phyloP scores from a whole-genome alignment of 2,888 invertebrate species.

The Drosophila formosana region DNA sequence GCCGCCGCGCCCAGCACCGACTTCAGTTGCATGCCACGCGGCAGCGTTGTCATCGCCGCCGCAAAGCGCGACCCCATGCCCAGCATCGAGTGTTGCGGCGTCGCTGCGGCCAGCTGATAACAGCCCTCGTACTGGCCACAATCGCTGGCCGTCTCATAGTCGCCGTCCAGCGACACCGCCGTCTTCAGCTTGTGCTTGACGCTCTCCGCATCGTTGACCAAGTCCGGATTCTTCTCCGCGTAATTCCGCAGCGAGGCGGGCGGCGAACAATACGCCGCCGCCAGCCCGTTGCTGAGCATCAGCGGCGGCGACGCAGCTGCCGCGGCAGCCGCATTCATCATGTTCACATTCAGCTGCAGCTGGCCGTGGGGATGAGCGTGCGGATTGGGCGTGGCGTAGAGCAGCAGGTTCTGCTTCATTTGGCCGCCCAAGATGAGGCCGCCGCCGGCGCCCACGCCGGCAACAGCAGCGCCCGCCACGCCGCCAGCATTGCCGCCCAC shows the following conservation, averaged over 20 bases:
- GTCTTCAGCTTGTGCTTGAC: conserved; percentile 86
- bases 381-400: conserved; percentile 80
- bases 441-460: conserved; percentile 36
- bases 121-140: conserved; percentile 84
- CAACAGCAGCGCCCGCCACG: conserved; percentile 48
- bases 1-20: conserved; percentile 71
- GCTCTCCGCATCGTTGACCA: conserved; percentile 91
- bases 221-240: conserved; percentile 91
- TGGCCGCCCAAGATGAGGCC: conserved; percentile 83
- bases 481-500: conserved; percentile 16
- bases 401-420: conserved; percentile 84
- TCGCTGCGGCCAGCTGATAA: conserved; percentile 80
- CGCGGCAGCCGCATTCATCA: conserved; percentile 66
- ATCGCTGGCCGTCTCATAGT: conserved; percentile 83
- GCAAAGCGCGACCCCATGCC: conserved; percentile 83
- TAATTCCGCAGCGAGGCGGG: conserved; percentile 86
- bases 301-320: conserved; percentile 83
- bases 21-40: conserved; percentile 86
- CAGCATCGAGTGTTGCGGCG: conserved; percentile 81
- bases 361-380: conserved; percentile 43
- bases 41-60: conserved; percentile 86
- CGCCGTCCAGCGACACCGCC: conserved; percentile 84
- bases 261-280: conserved; percentile 86
- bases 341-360: conserved; percentile 76
- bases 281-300: conserved; percentile 70